Conservation (phyloP, 2,113 vertebrate genomes). For the Thalassarche chlororhynchos region DNA sequence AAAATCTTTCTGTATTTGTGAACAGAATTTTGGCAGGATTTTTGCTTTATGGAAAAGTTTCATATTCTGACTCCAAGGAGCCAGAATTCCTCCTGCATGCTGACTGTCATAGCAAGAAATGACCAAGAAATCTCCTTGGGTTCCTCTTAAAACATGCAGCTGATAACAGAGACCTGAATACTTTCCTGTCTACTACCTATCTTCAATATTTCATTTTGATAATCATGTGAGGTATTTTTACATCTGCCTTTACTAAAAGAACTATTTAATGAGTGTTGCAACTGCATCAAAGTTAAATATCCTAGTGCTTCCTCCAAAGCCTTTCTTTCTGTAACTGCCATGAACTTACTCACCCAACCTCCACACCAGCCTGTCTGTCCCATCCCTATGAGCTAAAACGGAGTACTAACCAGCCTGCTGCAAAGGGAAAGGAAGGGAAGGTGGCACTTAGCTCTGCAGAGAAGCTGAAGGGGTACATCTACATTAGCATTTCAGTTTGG, state of each 20-base stretch:
- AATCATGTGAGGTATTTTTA: neutral
- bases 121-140: neutral
- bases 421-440: too few species aligned
- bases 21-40: neutral
- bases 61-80: neutral
- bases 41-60: neutral
- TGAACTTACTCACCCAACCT: neutral
- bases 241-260: neutral
- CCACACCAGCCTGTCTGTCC: neutral
- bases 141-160: neutral
- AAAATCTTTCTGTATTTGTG: neutral
- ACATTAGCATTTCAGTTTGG: neutral
- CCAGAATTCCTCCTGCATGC: neutral
- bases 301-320: neutral
- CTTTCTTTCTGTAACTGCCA: neutral
- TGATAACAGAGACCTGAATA: neutral
- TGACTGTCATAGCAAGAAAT: neutral
- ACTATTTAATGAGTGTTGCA: neutral
- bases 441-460: neutral
- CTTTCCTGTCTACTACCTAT: neutral
- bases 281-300: neutral
- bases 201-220: neutral
- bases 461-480: neutral
- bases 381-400: accelerated
- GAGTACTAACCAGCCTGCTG: neutral